A percentile compares a stretch with the other conserved stretches of the same genome.
Evolutionary conservation across 2,113 vertebrate genomes (phyloP).

Genomic region (Cyprinodon variegatus): DNA sequence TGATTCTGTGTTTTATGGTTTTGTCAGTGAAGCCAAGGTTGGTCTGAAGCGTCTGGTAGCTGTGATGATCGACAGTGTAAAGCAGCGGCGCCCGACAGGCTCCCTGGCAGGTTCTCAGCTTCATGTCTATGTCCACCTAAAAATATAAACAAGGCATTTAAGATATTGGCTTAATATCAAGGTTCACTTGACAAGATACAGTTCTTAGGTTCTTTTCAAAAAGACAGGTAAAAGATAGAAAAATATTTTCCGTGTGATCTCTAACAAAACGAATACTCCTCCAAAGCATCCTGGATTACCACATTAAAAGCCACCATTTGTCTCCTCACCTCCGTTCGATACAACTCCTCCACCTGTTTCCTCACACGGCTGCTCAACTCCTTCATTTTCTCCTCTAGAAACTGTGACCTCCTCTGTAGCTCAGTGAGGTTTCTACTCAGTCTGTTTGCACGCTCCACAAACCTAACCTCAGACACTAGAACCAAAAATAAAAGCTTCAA

Average conservation of each 20-base stretch:
- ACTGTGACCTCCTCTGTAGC: conserved; percentile 40
- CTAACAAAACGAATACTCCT: no score
- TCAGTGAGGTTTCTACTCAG: conserved; percentile 61
- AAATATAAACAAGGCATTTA: background rate
- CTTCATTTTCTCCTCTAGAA: conserved; percentile 49
- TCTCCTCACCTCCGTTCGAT: conserved; percentile 70
- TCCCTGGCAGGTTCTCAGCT: conserved; percentile 73
- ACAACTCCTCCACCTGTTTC: conserved; percentile 64
- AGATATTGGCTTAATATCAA: background rate
- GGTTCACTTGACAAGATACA: no score
- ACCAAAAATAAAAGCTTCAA: background rate
- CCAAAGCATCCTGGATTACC: no score
- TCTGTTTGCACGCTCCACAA: conserved; percentile 32
- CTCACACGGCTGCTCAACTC: conserved; percentile 16
- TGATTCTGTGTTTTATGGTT: background rate
- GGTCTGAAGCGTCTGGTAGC: conserved; percentile 25
- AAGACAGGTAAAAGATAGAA: no score
- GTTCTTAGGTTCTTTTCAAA: no score
- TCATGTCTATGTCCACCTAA: conserved; percentile 80
- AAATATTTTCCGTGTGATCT: no score
- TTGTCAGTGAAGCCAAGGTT: conserved; percentile 21
- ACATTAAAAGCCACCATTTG: background rate
- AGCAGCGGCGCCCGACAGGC: conserved; percentile 62
- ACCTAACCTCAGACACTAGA: conserved; percentile 66
- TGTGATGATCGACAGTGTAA: conserved; percentile 42